Conservation (phyloP, 2,113 vertebrate genomes). For the Rhea americana region DNA sequence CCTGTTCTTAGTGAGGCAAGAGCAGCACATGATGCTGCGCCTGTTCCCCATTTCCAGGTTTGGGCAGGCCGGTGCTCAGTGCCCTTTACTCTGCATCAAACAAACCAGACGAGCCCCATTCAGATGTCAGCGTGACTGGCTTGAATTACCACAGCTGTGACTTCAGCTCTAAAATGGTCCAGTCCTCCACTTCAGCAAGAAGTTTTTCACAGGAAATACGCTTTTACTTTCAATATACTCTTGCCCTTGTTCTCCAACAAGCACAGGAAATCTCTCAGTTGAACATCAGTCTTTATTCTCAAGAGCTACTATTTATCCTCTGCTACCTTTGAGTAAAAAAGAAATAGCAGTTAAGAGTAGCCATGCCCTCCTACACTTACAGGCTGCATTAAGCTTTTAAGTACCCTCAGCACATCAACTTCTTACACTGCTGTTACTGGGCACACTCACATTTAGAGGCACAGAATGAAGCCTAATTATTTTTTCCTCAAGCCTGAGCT, state of each 20-base stretch:
- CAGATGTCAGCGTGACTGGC: background rate
- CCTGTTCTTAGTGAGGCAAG: background rate
- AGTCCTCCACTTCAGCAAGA: background rate
- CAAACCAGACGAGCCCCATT: background rate
- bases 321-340: constrained; percentile 5
- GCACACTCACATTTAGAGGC: background rate
- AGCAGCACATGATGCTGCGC: background rate
- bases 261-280: constrained; percentile 43
- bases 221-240: constrained; percentile 57
- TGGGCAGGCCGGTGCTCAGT: background rate
- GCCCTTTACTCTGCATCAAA: background rate
- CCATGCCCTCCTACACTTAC: background rate
- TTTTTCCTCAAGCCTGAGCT: background rate
- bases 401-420: background rate
- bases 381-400: background rate
- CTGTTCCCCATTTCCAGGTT: background rate
- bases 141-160: background rate
- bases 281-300: constrained; percentile 26
- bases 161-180: background rate
- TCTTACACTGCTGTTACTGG: background rate
- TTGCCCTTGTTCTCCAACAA: background rate
- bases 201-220: constrained; percentile 48
- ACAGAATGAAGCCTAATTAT: background rate
- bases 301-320: background rate
- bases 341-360: background rate